Conservation (phyloP, 2,797 vertebrate genomes). For the Phalloptychus januarius region DNA sequence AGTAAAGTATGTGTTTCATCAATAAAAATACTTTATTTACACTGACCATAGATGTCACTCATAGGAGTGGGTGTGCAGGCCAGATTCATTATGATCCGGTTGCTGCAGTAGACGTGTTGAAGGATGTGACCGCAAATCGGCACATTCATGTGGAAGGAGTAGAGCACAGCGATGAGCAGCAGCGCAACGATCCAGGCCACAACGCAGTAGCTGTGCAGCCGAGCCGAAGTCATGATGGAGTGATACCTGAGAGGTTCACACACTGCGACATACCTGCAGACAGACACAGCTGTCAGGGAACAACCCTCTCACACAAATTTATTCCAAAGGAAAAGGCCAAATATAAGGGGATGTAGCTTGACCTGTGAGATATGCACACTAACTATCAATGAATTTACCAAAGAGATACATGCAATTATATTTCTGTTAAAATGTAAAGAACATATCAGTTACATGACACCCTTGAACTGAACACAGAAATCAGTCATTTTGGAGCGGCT, state of each 20-base stretch:
- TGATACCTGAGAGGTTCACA: constrained; percentile 67
- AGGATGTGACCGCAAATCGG: constrained; percentile 53
- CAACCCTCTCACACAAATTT: too few species aligned
- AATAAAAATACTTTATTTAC: not conserved
- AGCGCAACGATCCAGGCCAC: constrained; percentile 57
- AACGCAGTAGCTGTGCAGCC: constrained; percentile 41
- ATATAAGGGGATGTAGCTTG: too few species aligned
- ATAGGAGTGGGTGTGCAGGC: constrained; percentile 55
- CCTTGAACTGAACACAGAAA: too few species aligned
- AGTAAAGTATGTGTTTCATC: not conserved
- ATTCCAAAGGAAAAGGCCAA: too few species aligned
- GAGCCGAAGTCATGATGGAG: constrained; percentile 58
- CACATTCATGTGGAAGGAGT: constrained; percentile 42
- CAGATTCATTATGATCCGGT: constrained; percentile 54
- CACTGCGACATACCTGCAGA: constrained; percentile 65
- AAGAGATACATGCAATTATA: too few species aligned
- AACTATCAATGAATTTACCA: too few species aligned
- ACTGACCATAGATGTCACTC: constrained; percentile 60
- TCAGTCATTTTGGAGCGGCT: too few species aligned
- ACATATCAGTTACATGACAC: too few species aligned
- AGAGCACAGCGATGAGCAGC: constrained; percentile 53
- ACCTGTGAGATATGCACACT: too few species aligned
- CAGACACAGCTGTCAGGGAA: not conserved
- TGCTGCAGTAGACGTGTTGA: constrained; percentile 64
- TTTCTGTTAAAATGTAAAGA: too few species aligned